A percentile compares a stretch with the other conserved stretches of the same genome.
phyloP scores from a whole-genome alignment of 2,888 invertebrate genomes.

The Caenorhabditis zanzibari region DNA sequence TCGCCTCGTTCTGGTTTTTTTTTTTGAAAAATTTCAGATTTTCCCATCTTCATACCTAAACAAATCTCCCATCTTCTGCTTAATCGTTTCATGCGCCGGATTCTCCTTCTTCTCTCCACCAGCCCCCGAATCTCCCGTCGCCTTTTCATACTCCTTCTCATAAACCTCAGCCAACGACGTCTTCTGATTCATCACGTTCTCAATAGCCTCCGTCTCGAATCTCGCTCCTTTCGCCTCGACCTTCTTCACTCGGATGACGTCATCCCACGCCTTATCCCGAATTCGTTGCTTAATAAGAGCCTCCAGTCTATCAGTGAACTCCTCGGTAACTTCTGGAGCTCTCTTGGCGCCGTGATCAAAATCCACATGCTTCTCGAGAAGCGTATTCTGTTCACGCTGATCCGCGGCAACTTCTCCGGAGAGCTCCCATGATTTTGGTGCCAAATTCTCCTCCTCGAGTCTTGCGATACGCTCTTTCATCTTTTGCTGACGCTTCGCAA shows the following conservation, averaged over 20 bases:
- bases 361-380: constrained; percentile 91
- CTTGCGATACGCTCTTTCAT: constrained; percentile 84
- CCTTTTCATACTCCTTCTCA: constrained; percentile 87
- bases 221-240: constrained; percentile 89
- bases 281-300: constrained; percentile 94
- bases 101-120: constrained; percentile 84
- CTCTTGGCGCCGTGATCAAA: constrained; percentile 75
- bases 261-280: constrained; percentile 94
- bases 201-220: constrained; percentile 91
- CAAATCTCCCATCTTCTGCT: constrained; percentile 88
- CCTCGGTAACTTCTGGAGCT: constrained; percentile 94
- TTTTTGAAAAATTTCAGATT: neutral
- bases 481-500: constrained; percentile 50
- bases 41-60: no score
- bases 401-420: constrained; percentile 92
- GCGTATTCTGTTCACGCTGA: constrained; percentile 92
- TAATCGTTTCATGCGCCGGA: constrained; percentile 90
- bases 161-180: constrained; percentile 94
- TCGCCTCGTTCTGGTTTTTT: neutral
- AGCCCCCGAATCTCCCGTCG: constrained; percentile 84
- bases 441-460: constrained; percentile 86
- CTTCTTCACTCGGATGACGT: constrained; percentile 91
- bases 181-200: constrained; percentile 96
- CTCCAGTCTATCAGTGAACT: constrained; percentile 92
- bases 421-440: constrained; percentile 94